Percentiles rank a stretch among this genome's conserved stretches.
Evolutionary conservation across 2,113 vertebrate genomes (phyloP).

Genomic region (Corapipo altera): DNA sequence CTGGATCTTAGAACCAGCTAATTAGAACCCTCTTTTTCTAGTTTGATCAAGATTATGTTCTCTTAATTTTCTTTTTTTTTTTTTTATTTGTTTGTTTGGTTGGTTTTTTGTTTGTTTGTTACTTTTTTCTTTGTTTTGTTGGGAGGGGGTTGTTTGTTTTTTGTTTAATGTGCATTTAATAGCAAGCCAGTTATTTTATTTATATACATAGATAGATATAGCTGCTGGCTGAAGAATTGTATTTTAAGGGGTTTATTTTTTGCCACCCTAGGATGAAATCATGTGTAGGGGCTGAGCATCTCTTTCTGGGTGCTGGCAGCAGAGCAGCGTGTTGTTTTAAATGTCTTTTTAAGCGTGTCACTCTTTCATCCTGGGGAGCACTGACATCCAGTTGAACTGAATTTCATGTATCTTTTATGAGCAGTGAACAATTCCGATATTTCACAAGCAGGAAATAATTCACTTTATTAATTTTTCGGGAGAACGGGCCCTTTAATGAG

Average conservation of each 20-base stretch:
- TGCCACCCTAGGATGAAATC: background rate
- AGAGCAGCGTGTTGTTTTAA: background rate
- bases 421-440: background rate
- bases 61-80: background rate
- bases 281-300: background rate
- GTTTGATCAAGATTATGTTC: background rate
- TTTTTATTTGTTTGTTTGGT: background rate
- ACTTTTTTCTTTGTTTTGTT: too few relatives aligned
- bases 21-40: background rate
- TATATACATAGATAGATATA: background rate
- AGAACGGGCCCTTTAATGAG: constrained; percentile 27
- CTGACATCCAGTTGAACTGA: background rate
- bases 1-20: background rate
- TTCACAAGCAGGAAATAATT: background rate
- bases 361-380: background rate
- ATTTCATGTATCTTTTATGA: background rate
- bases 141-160: too few relatives aligned
- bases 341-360: background rate
- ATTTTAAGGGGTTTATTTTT: background rate
- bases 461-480: constrained; percentile 43
- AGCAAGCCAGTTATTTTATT: background rate
- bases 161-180: background rate
- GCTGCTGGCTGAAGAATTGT: background rate
- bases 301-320: background rate
- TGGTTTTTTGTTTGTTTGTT: background rate